Percentiles rank a stretch among this genome's conserved stretches.
These are phyloP conservation scores for Botrylloides violaceus DNA, from an alignment of 23 tunicate species.

Conservation along the genomic window DNA sequence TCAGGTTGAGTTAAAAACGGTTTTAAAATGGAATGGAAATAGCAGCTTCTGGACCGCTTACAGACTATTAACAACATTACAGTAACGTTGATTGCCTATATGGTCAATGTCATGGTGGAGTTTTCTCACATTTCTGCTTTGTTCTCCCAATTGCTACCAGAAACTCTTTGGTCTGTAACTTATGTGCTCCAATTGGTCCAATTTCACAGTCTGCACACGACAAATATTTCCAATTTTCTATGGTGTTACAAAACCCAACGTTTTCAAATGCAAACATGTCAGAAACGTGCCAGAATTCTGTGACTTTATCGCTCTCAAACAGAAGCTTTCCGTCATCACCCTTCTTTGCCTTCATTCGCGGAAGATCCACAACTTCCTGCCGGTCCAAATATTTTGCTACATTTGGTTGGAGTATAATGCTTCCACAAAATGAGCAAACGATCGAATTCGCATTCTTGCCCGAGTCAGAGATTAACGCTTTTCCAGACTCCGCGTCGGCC, in stretches of 20 bases:
- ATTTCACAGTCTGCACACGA: conserved; percentile 96
- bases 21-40: too few relatives aligned
- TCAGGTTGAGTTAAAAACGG: too few relatives aligned
- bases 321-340: conserved; percentile 22
- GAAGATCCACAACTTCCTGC: conserved; percentile 54
- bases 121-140: too few relatives aligned
- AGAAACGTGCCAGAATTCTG: conserved; percentile 67
- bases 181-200: conserved; percentile 90
- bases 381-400: conserved; percentile 26
- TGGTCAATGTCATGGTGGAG: too few relatives aligned
- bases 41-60: too few relatives aligned
- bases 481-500: not conserved
- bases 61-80: too few relatives aligned
- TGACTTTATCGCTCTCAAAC: conserved; percentile 3
- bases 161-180: conserved; percentile 9
- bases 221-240: conserved; percentile 57
- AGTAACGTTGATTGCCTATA: too few relatives aligned
- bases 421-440: conserved; percentile 50
- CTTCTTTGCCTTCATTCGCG: conserved; percentile 38
- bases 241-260: conserved; percentile 91
- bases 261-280: conserved; percentile 93
- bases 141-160: not conserved
- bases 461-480: not conserved
- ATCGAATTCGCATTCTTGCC: conserved; percentile 44
- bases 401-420: conserved; percentile 46